Evolutionary conservation across 2,797 vertebrate species (phyloP).

Genomic region (Gouania willdenowi): DNA sequence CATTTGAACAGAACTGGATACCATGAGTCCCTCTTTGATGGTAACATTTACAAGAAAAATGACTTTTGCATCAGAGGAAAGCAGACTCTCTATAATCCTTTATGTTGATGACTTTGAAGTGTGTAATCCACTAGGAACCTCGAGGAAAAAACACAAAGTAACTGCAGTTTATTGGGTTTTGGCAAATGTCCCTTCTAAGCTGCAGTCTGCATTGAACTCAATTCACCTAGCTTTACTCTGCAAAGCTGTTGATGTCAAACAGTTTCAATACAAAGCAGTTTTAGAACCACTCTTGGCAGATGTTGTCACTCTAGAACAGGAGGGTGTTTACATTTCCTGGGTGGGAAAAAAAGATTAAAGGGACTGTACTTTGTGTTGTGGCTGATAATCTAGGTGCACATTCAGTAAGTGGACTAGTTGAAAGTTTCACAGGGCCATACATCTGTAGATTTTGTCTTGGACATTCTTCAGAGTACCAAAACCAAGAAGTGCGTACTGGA

Average conservation of each 20-base stretch:
- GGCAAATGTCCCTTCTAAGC: conserved; percentile 17
- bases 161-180: conserved; percentile 43
- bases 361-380: conserved; percentile 23
- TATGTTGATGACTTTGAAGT: conserved; percentile 20
- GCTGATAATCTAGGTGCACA: conserved; percentile 33
- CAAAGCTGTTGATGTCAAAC: conserved; percentile 26
- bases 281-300: conserved; percentile 27
- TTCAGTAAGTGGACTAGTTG: conserved; percentile 22
- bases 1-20: too few relatives aligned
- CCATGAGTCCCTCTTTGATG: too few relatives aligned
- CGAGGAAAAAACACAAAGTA: conserved; percentile 38
- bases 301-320: conserved; percentile 11
- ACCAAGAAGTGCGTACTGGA: conserved; percentile 6
- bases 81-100: conserved; percentile 28
- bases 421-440: conserved; percentile 21
- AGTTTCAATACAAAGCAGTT: conserved; percentile 20
- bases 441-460: too few relatives aligned
- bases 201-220: conserved; percentile 24
- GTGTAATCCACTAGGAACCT: conserved; percentile 33
- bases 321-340: conserved; percentile 24
- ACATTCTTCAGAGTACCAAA: conserved; percentile 17
- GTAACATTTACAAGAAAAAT: too few relatives aligned
- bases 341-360: conserved; percentile 24
- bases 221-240: conserved; percentile 29
- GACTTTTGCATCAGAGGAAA: too few relatives aligned